Evolutionary conservation across 2,797 vertebrate species (phyloP).

Genomic region (Microctenopoma lineatum): DNA sequence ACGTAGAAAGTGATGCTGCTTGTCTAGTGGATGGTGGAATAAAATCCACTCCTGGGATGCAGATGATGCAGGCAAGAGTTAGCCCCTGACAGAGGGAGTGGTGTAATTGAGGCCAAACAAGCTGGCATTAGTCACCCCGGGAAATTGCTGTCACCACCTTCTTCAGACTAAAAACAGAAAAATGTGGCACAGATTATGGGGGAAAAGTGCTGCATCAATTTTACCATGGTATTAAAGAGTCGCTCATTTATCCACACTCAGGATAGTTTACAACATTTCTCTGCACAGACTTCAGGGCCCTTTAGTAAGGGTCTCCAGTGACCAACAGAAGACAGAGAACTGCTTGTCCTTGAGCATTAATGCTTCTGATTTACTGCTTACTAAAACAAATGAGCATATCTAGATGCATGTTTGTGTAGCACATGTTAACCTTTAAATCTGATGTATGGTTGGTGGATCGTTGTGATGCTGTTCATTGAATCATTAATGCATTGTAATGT

Average conservation of each 20-base stretch:
- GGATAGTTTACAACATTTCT: constrained; percentile 5
- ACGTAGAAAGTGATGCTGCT: constrained; percentile 27
- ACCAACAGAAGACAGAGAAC: not conserved
- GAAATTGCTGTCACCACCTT: constrained; percentile 26
- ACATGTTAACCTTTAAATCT: constrained; percentile 32
- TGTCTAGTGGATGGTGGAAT: constrained; percentile 19
- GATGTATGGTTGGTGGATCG: constrained; percentile 36
- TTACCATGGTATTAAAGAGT: constrained; percentile 16
- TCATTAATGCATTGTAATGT: constrained; percentile 69
- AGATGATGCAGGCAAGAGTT: constrained; percentile 37
- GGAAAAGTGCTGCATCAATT: constrained; percentile 13
- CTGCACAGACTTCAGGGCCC: constrained; percentile 7
- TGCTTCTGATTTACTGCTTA: constrained; percentile 25
- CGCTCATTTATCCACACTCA: constrained; percentile 3
- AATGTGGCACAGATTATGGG: constrained; percentile 9
- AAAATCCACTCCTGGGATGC: constrained; percentile 29
- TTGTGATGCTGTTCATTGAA: constrained; percentile 57
- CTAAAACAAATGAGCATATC: constrained; percentile 22
- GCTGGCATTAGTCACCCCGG: constrained; percentile 30
- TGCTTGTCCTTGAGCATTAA: constrained; percentile 13
- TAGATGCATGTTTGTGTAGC: constrained; percentile 4
- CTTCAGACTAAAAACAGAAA: constrained; percentile 23
- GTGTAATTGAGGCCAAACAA: constrained; percentile 34
- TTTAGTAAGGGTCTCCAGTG: not conserved
- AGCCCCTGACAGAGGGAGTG: constrained; percentile 38